Base-by-base conservation (phyloP, 2,888 invertebrate genomes). In the Sicus ferrugineus region DNA sequence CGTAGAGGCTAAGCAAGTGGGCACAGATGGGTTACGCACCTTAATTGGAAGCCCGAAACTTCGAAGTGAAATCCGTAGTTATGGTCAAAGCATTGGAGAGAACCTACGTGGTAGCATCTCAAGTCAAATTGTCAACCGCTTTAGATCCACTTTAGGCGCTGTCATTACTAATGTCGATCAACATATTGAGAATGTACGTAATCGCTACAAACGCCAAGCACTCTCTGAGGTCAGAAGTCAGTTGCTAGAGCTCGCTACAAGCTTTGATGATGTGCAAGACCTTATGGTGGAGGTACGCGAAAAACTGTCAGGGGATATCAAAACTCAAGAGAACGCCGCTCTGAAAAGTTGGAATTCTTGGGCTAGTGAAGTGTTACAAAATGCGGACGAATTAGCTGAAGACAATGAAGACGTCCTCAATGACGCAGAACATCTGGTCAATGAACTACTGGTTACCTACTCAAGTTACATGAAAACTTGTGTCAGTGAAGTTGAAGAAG, bases 201-300 rank as follows among this genome's bases (percentile, higher is more conserved):
- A 62, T 62, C 23, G 34, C 46, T 26, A 38, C n/a, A 62, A 68
- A 42, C 62, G 63, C n/a, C 52, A 21, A n/a, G 54, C 34, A 19
- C 54, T 68, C 2, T 5, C n/a, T 1, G 62, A 62, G 23, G 11
- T 62, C 19, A 21, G 63, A 42, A 14, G 28, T 2, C 46, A 62
- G 16, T 14, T 68, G 14, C 42, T 54, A 5, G 4, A 19, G 28
- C 3, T 63, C 2, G n/a, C 42, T 31, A 19, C n/a, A 19, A 26
- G 16, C 1, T 11, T 54, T 2, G 23, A 54, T 4, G 28, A 23
- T 16, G 16, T 68, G 14, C 38, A 42, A 16, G 11, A 42, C 6
- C 21, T 19, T 34, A 52, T 56, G 9, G 19, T 3, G 14, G 14
- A 16, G 19, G 23, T 62, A 16, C 38, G 46, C 6, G 14, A 52